Evolutionary conservation across 2,888 invertebrate species (phyloP).

Genomic region (Notodonta ziczac): DNA sequence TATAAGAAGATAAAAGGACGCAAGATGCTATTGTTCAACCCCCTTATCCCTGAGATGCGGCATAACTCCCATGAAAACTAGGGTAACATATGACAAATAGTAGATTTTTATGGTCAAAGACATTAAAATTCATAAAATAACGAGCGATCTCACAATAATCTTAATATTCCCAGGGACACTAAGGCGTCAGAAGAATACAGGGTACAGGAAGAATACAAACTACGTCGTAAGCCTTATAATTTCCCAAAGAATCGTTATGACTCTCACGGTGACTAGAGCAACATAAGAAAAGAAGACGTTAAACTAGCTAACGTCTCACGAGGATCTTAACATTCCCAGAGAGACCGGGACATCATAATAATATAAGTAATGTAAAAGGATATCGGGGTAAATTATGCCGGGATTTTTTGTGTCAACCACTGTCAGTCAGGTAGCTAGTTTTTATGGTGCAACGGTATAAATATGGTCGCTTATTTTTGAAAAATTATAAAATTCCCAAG

Average conservation of each 20-base stretch:
- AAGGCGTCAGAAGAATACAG: neutral
- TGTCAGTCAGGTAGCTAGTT: neutral
- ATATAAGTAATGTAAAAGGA: neutral
- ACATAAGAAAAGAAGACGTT: slow-evolving; percentile 10
- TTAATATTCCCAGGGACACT: neutral
- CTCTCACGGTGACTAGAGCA: slow-evolving; percentile 9
- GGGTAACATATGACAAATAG: neutral
- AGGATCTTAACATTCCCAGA: slow-evolving; percentile 2
- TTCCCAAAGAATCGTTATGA: neutral
- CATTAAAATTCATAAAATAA: neutral
- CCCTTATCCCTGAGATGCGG: neutral
- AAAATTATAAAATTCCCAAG: neutral
- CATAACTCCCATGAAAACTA: neutral
- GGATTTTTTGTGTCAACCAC: neutral
- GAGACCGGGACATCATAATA: neutral
- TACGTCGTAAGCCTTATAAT: neutral
- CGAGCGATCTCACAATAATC: neutral
- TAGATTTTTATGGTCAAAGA: neutral
- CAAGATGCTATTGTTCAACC: neutral
- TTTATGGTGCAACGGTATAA: neutral
- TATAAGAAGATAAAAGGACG: neutral
- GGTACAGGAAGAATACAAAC: neutral
- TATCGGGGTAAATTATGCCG: neutral
- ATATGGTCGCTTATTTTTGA: neutral
- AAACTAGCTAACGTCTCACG: neutral